phyloP scores from a whole-genome alignment of 2,113 vertebrate species.

The Archilochus colubris region DNA sequence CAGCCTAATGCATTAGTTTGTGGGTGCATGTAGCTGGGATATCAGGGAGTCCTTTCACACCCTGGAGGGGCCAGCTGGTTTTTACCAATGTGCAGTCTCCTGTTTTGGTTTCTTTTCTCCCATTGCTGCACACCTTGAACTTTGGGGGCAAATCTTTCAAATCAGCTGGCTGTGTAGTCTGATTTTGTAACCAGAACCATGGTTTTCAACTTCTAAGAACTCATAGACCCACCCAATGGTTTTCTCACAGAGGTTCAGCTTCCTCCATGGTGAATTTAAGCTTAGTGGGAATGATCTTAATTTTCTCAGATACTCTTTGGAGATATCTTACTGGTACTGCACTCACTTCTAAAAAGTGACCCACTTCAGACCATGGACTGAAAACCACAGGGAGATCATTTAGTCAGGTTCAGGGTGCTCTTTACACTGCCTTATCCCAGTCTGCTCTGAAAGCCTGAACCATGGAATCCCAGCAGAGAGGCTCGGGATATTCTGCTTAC shows the following conservation, averaged over 20 bases:
- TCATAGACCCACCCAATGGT: background rate
- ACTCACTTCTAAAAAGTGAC: background rate
- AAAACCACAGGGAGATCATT: background rate
- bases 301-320: background rate
- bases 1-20: background rate
- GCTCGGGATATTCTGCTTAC: background rate
- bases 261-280: background rate
- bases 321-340: background rate
- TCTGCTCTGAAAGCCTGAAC: background rate
- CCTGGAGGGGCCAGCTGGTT: background rate
- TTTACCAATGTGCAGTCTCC: background rate
- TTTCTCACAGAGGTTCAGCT: background rate
- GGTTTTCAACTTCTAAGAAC: background rate
- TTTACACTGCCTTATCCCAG: background rate
- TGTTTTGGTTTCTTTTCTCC: background rate
- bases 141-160: background rate
- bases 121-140: background rate
- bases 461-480: background rate
- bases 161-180: background rate
- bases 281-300: background rate
- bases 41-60: background rate
- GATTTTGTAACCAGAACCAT: background rate
- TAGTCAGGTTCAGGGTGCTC: background rate
- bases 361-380: fast-evolving
- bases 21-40: background rate